These are phyloP conservation scores for Pongo pygmaeus DNA, from an alignment of 2,113 vertebrate species.

Conservation along the genomic window DNA sequence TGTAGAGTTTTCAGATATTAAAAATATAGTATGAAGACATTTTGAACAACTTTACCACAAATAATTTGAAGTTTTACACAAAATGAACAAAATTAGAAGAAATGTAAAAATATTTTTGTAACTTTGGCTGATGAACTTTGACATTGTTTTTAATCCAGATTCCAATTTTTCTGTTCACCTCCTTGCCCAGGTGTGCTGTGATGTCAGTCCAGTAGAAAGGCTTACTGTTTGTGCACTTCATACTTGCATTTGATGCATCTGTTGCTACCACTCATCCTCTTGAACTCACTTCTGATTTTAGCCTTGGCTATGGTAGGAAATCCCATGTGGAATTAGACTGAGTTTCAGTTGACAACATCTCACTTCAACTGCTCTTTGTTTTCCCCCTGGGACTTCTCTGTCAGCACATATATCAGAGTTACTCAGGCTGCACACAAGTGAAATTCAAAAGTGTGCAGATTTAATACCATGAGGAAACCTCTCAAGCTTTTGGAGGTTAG, in stretches of 20 bases:
- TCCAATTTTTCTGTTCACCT: rapidly evolving
- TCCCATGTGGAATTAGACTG: background rate
- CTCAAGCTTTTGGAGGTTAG: background rate
- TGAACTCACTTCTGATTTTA: background rate
- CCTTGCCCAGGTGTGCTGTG: background rate
- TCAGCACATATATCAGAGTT: background rate
- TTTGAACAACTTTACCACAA: background rate
- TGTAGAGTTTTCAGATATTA: background rate
- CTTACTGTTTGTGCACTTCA: background rate
- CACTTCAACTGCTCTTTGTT: background rate
- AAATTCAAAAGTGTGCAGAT: background rate
- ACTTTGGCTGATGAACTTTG: background rate
- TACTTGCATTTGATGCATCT: background rate
- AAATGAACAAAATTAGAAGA: background rate
- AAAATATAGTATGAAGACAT: background rate
- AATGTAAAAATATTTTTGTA: background rate
- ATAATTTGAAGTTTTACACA: background rate
- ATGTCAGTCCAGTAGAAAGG: background rate
- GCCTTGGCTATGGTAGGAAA: background rate
- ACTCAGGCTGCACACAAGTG: background rate
- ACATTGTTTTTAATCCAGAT: background rate
- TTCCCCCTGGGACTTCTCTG: background rate
- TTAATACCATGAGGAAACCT: background rate
- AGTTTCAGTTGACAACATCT: background rate
- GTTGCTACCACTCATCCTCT: background rate